Percentiles rank a stretch among this genome's conserved stretches.
Evolutionary conservation across 2,113 vertebrate species (phyloP).

Genomic region (Eptesicus fuscus): DNA sequence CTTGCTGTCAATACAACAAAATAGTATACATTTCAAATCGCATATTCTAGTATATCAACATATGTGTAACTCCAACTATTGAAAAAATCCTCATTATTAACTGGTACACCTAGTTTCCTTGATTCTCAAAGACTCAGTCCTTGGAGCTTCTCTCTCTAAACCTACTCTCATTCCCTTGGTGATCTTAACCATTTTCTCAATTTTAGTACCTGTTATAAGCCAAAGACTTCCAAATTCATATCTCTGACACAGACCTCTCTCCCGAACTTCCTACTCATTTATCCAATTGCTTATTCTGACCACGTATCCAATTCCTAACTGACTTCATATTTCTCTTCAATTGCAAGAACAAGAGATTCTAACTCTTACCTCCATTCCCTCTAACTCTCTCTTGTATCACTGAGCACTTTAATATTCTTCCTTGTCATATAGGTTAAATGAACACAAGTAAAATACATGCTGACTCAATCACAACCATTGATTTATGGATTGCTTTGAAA

Average conservation of each 20-base stretch:
- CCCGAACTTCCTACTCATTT: not conserved
- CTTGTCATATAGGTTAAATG: not conserved
- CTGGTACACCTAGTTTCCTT: too few species aligned
- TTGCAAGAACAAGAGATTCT: not conserved
- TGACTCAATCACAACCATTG: not conserved
- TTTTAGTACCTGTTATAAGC: not conserved
- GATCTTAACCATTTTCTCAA: not conserved
- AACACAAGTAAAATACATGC: not conserved
- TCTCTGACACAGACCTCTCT: not conserved
- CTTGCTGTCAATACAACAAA: too few species aligned
- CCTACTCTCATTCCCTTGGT: not conserved
- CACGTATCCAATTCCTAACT: not conserved
- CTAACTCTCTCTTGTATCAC: not conserved
- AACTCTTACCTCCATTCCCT: not conserved
- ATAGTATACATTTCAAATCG: too few species aligned
- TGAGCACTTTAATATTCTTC: not conserved
- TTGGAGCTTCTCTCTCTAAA: not conserved
- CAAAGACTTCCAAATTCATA: not conserved
- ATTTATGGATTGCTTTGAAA: not conserved
- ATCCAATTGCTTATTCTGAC: not conserved
- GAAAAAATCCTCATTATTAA: too few species aligned
- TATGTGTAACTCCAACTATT: too few species aligned
- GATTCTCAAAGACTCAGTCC: not conserved
- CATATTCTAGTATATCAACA: too few species aligned
- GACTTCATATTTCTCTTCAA: not conserved